A percentile compares a stretch with the other conserved stretches of the same genome.
phyloP scores from a whole-genome alignment of 2,113 vertebrate species.

The Nyctereutes procyonoides region DNA sequence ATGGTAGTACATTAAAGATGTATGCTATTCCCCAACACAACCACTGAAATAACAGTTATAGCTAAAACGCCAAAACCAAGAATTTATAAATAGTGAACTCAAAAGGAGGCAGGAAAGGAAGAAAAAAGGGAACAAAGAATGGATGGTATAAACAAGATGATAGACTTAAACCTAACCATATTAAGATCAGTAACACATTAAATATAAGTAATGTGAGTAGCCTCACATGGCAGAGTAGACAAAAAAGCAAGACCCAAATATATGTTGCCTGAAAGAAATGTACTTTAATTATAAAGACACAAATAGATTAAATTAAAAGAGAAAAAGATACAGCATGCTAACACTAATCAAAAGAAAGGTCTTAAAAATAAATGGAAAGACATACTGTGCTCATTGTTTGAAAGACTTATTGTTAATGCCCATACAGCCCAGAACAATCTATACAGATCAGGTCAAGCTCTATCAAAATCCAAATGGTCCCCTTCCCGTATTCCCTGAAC shows the following conservation, averaged over 20 bases:
- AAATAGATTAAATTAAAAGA: background rate
- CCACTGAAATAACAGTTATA: background rate
- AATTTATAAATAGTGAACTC: background rate
- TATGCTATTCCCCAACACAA: background rate
- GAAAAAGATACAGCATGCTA: background rate
- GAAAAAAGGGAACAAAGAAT: background rate
- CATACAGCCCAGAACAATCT: background rate
- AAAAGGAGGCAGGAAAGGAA: background rate
- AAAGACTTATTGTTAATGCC: background rate
- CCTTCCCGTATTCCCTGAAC: background rate
- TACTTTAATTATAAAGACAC: background rate
- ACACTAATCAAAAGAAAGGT: constrained; percentile 20
- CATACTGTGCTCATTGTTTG: background rate
- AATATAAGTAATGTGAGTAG: background rate
- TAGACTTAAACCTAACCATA: background rate
- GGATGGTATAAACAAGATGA: background rate
- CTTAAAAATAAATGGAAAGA: background rate
- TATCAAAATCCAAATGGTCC: background rate
- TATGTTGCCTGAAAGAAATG: background rate
- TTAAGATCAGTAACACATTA: background rate
- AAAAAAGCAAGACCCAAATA: background rate
- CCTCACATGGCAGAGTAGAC: background rate
- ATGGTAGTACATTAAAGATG: background rate
- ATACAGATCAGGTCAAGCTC: background rate
- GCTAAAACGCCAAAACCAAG: background rate